These are phyloP conservation scores for Cricetomys ansorgei DNA, from an alignment of 2,113 vertebrate species.

Conservation along the genomic window DNA sequence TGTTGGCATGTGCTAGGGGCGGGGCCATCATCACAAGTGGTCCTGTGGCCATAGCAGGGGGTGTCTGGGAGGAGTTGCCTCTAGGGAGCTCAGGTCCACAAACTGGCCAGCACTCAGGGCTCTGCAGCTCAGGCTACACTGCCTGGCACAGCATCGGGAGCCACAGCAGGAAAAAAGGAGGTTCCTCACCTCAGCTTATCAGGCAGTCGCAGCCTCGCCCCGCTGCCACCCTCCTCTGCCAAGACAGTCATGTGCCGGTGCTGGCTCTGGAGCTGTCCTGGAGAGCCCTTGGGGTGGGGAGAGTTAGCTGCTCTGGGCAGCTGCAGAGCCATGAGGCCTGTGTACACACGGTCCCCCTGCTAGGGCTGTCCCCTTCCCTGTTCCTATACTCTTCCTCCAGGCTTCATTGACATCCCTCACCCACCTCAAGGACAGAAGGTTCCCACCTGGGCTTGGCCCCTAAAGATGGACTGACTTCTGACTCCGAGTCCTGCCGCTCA, in stretches of 20 bases:
- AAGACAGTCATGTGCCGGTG: background rate
- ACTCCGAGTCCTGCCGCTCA: too few relatives aligned
- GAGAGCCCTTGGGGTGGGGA: background rate
- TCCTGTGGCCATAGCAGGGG: background rate
- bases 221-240: accelerated
- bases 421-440: too few relatives aligned
- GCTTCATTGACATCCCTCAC: background rate
- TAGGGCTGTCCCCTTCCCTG: background rate
- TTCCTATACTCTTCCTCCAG: background rate
- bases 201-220: background rate
- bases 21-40: background rate
- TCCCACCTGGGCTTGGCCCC: background rate
- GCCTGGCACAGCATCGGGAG: background rate
- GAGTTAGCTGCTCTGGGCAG: background rate
- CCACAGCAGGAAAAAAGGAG: accelerated
- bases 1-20: too few relatives aligned
- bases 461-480: background rate
- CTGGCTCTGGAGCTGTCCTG: background rate
- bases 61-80: background rate
- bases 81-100: background rate
- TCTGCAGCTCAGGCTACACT: accelerated
- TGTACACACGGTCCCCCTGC: background rate
- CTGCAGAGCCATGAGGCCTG: background rate
- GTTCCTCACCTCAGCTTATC: background rate
- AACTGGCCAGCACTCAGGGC: background rate